These are phyloP conservation scores for Drosophila eohydei DNA, from an alignment of 2,888 invertebrate species.

Conservation along the genomic window DNA sequence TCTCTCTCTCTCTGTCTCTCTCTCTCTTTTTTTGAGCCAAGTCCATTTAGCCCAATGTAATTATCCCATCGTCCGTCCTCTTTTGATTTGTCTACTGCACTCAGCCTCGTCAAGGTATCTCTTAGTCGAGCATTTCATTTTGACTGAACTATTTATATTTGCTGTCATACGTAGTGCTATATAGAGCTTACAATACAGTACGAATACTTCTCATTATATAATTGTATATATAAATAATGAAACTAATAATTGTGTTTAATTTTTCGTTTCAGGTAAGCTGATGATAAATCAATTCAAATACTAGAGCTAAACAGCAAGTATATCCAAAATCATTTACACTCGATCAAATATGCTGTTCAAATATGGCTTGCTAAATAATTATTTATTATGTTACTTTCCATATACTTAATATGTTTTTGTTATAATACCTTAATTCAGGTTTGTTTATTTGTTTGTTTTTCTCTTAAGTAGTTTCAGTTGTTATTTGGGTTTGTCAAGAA, in stretches of 20 bases:
- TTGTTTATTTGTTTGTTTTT: background rate
- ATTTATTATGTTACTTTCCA: background rate
- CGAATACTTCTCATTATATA: no score
- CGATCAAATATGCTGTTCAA: background rate
- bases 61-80: no score
- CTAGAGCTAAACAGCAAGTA: constrained; percentile 19
- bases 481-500: background rate
- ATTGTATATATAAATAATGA: background rate
- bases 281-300: background rate
- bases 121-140: background rate
- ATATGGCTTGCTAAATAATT: background rate
- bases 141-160: background rate
- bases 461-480: background rate
- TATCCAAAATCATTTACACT: background rate
- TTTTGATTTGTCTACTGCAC: background rate
- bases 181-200: no score
- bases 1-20: no score
- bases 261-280: constrained; percentile 39
- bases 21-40: no score
- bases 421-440: no score
- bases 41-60: no score
- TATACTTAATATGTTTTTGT: background rate
- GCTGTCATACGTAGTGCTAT: no score
- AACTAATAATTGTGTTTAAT: constrained; percentile 2
- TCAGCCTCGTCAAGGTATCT: background rate